Conservation (phyloP, 1,140 invertebrate genomes). For the Luehdorfia chinensis region DNA sequence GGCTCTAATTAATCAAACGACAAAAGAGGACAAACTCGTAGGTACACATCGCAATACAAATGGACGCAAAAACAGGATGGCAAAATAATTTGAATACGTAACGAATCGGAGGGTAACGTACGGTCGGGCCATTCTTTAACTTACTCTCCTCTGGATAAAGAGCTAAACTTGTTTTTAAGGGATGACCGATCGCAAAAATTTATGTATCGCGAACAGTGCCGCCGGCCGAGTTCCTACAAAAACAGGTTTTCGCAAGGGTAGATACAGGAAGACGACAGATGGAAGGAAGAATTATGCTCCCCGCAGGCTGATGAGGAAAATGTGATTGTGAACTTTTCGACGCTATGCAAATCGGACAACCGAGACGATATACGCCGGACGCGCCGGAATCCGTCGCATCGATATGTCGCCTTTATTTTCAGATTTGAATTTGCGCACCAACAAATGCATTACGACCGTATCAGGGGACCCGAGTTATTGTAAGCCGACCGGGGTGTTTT, state of each 20-base stretch:
- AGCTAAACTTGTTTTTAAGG: constrained; percentile 76
- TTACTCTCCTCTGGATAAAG: constrained; percentile 70
- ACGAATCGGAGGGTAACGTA: constrained; percentile 71
- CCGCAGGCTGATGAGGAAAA: constrained; percentile 76
- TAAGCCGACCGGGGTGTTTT: constrained; percentile 38
- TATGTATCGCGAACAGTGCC: constrained; percentile 71
- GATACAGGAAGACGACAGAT: constrained; percentile 71
- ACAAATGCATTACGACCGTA: constrained; percentile 28
- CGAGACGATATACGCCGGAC: constrained; percentile 51
- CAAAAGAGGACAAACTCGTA: constrained; percentile 52
- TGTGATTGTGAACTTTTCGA: constrained; percentile 76
- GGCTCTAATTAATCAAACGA: constrained; percentile 54
- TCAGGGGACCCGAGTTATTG: constrained; percentile 40
- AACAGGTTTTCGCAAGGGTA: constrained; percentile 63
- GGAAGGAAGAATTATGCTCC: constrained; percentile 71
- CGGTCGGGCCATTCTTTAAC: constrained; percentile 69
- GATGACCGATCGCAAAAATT: constrained; percentile 74
- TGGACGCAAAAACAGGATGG: constrained; percentile 66
- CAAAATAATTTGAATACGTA: constrained; percentile 76
- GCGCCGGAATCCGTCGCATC: constrained; percentile 42
- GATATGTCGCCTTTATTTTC: constrained; percentile 56
- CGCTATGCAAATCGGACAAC: constrained; percentile 74
- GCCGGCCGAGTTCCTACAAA: constrained; percentile 61
- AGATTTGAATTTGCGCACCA: constrained; percentile 50
- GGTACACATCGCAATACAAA: constrained; percentile 51